These are phyloP conservation scores for Ailuropoda melanoleuca DNA, from an alignment of 2,113 vertebrate species.

Conservation along the genomic window DNA sequence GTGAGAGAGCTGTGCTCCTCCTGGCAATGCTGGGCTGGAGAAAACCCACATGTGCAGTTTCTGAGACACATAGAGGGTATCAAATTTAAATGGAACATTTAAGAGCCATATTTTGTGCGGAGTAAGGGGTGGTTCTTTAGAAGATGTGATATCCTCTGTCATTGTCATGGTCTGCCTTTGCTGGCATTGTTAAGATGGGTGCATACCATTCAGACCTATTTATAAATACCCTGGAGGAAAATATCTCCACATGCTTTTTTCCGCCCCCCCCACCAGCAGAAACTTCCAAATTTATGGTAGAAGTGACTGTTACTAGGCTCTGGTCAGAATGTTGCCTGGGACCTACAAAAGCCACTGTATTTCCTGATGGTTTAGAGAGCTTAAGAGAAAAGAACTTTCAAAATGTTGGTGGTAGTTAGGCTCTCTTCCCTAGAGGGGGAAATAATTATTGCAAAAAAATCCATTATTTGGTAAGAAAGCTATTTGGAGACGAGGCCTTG, in stretches of 20 bases:
- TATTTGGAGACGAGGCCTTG: neutral
- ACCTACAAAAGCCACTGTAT: neutral
- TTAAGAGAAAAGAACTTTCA: neutral
- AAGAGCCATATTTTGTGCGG: neutral
- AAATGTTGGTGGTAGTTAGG: neutral
- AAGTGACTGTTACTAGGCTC: neutral
- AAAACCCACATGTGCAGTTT: neutral
- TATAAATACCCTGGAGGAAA: neutral
- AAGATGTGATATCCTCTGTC: neutral
- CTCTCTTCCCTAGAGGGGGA: neutral
- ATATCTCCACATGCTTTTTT: neutral
- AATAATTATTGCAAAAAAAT: constrained; percentile 25
- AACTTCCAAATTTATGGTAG: neutral
- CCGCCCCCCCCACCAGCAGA: neutral
- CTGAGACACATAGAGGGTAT: neutral
- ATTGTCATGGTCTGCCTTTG: neutral
- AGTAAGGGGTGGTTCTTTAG: neutral
- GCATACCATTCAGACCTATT: neutral
- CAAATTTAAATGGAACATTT: neutral
- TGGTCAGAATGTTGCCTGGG: neutral
- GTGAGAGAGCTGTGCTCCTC: neutral
- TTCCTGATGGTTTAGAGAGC: neutral
- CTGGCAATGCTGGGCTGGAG: neutral
- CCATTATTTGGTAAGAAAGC: neutral
- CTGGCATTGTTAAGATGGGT: neutral